These are phyloP conservation scores for Channallabes apus DNA, from an alignment of 2,797 vertebrate genomes.

Conservation along the genomic window DNA sequence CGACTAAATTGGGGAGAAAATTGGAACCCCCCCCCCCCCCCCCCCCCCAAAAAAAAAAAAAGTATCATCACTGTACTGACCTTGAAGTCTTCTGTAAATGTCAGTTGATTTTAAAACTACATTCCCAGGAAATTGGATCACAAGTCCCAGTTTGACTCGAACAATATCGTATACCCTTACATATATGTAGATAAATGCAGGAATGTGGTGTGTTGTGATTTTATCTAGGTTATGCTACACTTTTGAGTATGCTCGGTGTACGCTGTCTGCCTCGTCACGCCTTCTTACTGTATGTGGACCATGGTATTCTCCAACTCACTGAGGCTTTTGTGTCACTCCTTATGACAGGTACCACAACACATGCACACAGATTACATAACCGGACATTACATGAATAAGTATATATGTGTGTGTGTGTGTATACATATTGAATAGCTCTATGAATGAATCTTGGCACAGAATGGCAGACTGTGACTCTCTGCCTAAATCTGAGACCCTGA, in stretches of 20 bases:
- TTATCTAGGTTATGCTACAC: slow-evolving; percentile 75
- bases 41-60: no score
- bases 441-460: neutral
- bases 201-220: neutral
- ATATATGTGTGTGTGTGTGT: no score
- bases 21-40: no score
- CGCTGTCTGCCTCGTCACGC: slow-evolving; percentile 78
- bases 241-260: slow-evolving; percentile 73
- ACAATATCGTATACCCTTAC: no score
- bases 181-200: neutral
- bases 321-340: slow-evolving; percentile 74
- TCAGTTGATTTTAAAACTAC: no score
- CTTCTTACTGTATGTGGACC: slow-evolving; percentile 78
- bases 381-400: neutral
- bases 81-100: no score
- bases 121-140: no score
- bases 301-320: slow-evolving; percentile 74
- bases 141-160: no score
- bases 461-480: no score
- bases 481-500: neutral
- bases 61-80: no score
- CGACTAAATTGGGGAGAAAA: no score
- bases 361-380: neutral
- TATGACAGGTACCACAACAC: slow-evolving; percentile 73
- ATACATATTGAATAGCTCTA: no score